Conservation (phyloP, 1,140 invertebrate species). For the Drosophila sulfurigaster region DNA sequence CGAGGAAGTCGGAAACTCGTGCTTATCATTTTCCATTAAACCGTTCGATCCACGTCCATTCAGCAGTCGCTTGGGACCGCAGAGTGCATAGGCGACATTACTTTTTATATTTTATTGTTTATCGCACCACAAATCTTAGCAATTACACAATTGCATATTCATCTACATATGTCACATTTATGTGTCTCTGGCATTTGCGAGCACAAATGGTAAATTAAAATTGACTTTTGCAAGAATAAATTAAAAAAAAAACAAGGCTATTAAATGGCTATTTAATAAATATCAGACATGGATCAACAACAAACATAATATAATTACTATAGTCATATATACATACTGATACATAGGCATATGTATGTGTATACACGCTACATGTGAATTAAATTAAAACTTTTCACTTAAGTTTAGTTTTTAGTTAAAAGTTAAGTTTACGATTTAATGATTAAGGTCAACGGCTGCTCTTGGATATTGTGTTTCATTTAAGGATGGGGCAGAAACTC, state of each 20-base stretch:
- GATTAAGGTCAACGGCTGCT: slow-evolving; percentile 59
- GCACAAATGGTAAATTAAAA: slow-evolving; percentile 52
- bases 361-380: slow-evolving; percentile 30
- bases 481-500: slow-evolving; percentile 62
- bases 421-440: slow-evolving; percentile 36
- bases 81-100: slow-evolving; percentile 3
- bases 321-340: slow-evolving; percentile 53
- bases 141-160: slow-evolving; percentile 57
- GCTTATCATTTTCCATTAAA: neutral
- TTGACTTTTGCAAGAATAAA: slow-evolving; percentile 73
- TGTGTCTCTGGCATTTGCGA: slow-evolving; percentile 2
- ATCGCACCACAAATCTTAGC: slow-evolving; percentile 60
- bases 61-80: neutral
- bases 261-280: slow-evolving; percentile 78
- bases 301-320: slow-evolving; percentile 66
- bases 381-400: slow-evolving; percentile 53
- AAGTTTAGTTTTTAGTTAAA: slow-evolving; percentile 24
- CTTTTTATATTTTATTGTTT: slow-evolving; percentile 64
- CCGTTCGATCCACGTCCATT: neutral
- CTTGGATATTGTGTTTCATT: slow-evolving; percentile 50
- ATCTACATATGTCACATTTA: neutral
- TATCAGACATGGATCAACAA: slow-evolving; percentile 79
- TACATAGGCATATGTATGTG: slow-evolving; percentile 33
- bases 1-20: slow-evolving; percentile 5
- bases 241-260: slow-evolving; percentile 78